These are phyloP conservation scores for Lacanobia oleracea DNA, from an alignment of 2,888 invertebrate species.

Conservation along the genomic window DNA sequence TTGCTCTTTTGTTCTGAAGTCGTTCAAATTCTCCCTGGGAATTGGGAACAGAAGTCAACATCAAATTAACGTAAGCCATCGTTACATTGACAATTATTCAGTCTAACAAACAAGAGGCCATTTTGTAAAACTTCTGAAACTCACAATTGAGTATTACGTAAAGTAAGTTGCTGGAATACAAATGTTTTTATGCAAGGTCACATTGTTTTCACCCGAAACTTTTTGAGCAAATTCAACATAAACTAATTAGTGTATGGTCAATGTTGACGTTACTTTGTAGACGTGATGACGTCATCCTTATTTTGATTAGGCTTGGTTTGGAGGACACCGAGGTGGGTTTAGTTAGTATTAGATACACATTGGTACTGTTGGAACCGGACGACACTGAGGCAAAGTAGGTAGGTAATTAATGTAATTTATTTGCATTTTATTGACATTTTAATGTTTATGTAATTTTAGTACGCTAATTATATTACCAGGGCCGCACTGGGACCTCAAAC, in stretches of 20 bases:
- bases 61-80: constrained; percentile 13
- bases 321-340: not conserved
- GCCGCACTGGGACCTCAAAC: too few species aligned
- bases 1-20: not conserved
- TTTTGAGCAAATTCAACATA: constrained; percentile 12
- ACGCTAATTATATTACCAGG: too few species aligned
- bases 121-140: constrained; percentile 22
- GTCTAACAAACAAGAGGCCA: constrained; percentile 16
- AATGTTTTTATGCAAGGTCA: not conserved
- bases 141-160: constrained; percentile 27
- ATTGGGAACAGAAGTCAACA: not conserved
- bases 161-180: not conserved
- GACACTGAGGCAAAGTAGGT: not conserved
- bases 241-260: constrained; percentile 15
- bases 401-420: too few species aligned
- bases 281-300: constrained; percentile 7
- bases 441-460: too few species aligned
- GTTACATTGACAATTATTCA: constrained; percentile 18
- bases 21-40: not conserved
- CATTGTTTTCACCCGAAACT: constrained; percentile 31
- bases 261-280: not conserved
- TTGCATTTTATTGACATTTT: too few species aligned
- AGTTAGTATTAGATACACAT: not conserved
- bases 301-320: not conserved
- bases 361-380: not conserved